Conservation (phyloP, 2,888 invertebrate genomes). For the Callinectes sapidus region DNA sequence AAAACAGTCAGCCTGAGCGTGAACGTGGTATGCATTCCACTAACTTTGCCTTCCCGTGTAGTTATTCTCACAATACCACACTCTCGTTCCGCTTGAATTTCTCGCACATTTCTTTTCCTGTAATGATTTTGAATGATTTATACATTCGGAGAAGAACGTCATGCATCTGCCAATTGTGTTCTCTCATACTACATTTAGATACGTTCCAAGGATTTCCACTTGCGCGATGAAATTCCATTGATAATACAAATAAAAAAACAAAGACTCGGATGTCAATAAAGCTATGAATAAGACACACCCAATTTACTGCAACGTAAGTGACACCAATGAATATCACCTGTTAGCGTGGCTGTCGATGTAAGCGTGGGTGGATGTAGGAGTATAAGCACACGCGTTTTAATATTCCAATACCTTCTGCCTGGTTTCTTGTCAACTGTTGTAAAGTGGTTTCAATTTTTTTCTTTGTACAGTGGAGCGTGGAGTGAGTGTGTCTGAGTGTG, state of each 20-base stretch:
- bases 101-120: not conserved
- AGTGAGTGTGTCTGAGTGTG: not conserved
- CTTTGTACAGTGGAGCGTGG: no score
- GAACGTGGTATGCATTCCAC: not conserved
- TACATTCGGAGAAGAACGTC: not conserved
- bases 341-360: not conserved
- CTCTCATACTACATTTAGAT: not conserved
- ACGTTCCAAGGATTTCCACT: not conserved
- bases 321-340: not conserved
- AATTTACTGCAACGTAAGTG: not conserved
- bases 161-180: not conserved
- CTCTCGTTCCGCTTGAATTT: not conserved
- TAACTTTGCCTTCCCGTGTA: not conserved
- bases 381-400: not conserved
- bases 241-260: not conserved
- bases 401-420: not conserved
- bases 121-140: not conserved
- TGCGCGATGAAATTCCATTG: not conserved
- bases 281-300: not conserved
- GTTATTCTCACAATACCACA: not conserved
- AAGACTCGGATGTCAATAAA: not conserved
- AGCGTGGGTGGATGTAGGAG: not conserved
- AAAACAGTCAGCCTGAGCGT: not conserved
- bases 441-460: not conserved
- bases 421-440: not conserved